Evolutionary conservation across 2,888 invertebrate genomes (phyloP), one percentile per base, ranked within the genome.

Genomic region (Tenthredo distinguenda): DNA sequence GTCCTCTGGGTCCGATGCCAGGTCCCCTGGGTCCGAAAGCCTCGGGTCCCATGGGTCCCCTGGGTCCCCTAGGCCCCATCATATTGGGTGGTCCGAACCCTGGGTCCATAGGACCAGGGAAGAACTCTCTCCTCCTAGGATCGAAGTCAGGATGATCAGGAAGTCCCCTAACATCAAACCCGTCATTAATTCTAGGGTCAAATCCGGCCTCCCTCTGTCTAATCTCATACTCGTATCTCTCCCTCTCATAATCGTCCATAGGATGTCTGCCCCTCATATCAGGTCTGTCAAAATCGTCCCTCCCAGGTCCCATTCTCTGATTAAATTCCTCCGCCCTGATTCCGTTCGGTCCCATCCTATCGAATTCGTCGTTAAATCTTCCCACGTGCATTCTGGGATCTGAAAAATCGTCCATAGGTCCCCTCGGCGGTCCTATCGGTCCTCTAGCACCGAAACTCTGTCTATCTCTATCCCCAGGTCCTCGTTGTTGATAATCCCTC

Each of bases 61-160:
- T 86, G 3, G 93, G 93, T 43, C 93, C 93, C 86, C 92, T 89
- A 0, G 90, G 90, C n/a, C 91, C 91, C 91, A 93, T 92, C 91
- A 94, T 92, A 7, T 90, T 91, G 0, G 91, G 91, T 85, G 91
- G 92, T 50, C 92, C 92, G 87, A 87, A 91, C 2, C 90, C 90
- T n/a, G 90, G 89, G 18, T 92, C 92, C 87, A 93, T 91, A 2
- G 91, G 91, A 37, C 90, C 91, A 77, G 91, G 91, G 86, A 93
- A 93, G 86, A 92, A 93, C 12, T 93, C 93, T 86, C 93, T 87
- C 81, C 93, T 90, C 77, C 92, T 89, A 6, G 91, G 91, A 87
- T 93, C 93, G 84, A 92, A 93, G 6, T 93, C 93, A 0, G 92
- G 91, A 85, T 91, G 92, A 83, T 93, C 94, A 12, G 87, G 86